A percentile compares a stretch with the other conserved stretches of the same genome.
Evolutionary conservation across 1,140 invertebrate genomes (phyloP).

Genomic region (Atta colombica): DNA sequence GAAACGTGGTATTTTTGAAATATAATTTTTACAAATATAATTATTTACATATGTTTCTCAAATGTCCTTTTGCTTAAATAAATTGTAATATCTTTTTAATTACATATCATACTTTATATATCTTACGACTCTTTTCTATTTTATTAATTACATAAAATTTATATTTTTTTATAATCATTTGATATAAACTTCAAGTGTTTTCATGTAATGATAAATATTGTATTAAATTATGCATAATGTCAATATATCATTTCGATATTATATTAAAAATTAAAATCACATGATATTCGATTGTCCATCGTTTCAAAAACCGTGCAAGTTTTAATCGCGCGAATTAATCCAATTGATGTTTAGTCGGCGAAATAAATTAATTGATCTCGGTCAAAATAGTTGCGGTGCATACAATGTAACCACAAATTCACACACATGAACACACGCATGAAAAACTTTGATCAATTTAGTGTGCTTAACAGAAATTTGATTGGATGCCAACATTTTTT

Average conservation of each 20-base stretch:
- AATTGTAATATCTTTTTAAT: neutral
- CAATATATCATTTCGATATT: neutral
- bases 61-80: neutral
- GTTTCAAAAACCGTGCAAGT: constrained; percentile 38
- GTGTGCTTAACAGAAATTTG: constrained; percentile 4
- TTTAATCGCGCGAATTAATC: constrained; percentile 57
- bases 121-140: neutral
- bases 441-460: constrained; percentile 39
- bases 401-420: constrained; percentile 32
- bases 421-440: neutral
- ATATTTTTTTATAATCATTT: constrained; percentile 13
- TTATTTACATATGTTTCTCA: neutral
- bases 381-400: neutral
- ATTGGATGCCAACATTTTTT: constrained; percentile 30
- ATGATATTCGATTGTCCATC: neutral
- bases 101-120: neutral
- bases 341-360: constrained; percentile 41
- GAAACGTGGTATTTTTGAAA: neutral
- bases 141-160: neutral
- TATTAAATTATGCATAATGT: constrained; percentile 15
- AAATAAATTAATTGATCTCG: constrained; percentile 64
- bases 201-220: constrained; percentile 19
- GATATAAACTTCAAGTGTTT: neutral
- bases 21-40: neutral
- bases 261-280: constrained; percentile 39